Conservation (phyloP, 1,140 invertebrate genomes). For the Subanguina moxae region DNA sequence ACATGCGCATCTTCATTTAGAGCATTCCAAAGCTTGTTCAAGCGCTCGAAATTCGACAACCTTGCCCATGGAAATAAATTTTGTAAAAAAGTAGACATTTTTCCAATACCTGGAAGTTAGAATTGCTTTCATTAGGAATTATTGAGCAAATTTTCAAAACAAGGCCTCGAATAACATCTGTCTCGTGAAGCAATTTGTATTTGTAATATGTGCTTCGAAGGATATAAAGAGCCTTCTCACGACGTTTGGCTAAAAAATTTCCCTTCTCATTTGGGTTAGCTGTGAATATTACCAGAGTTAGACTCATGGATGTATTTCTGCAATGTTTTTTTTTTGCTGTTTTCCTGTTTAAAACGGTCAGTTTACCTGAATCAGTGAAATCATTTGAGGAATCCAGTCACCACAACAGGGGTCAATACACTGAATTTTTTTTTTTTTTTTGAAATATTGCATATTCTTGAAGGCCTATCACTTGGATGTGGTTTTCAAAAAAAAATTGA, state of each 20-base stretch:
- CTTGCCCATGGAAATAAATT: too few species aligned
- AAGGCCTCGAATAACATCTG: conserved; percentile 9
- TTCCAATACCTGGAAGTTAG: neutral
- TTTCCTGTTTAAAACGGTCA: too few species aligned
- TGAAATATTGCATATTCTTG: too few species aligned
- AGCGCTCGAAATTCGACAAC: too few species aligned
- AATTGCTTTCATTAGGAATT: neutral
- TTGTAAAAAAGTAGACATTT: neutral
- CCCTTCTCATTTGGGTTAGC: neutral
- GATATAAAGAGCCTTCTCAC: conserved; percentile 22
- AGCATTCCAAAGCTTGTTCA: too few species aligned
- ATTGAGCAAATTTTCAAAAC: conserved; percentile 5
- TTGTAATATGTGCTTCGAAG: conserved; percentile 16
- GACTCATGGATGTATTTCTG: neutral
- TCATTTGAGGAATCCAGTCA: neutral
- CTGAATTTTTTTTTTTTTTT: too few species aligned
- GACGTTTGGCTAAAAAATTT: neutral
- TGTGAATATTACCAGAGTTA: neutral
- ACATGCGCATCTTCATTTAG: too few species aligned
- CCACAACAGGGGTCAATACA: neutral
- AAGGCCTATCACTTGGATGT: too few species aligned
- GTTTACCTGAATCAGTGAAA: neutral
- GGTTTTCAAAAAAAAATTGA: too few species aligned
- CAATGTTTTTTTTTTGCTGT: too few species aligned
- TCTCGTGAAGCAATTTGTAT: conserved; percentile 14